Percentiles rank a stretch among this genome's conserved stretches.
phyloP scores from a whole-genome alignment of 2,113 vertebrate genomes.

The Megalops atlanticus region DNA sequence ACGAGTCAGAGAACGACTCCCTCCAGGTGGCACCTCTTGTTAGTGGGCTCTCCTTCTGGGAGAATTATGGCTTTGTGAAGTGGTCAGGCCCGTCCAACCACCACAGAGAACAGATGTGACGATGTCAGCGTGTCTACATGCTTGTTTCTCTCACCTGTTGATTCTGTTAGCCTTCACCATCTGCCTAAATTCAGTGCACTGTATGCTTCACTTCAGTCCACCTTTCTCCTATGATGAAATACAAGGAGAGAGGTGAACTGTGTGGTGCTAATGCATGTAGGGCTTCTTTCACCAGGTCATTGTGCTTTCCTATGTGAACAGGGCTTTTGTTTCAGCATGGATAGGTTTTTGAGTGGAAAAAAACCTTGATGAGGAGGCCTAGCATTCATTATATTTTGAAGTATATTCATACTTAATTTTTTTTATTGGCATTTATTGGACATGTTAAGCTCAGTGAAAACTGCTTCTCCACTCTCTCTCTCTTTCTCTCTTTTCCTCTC shows the following conservation, averaged over 20 bases:
- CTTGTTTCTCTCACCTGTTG: too few species aligned
- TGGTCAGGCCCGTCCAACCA: too few species aligned
- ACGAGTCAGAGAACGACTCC: conserved; percentile 84
- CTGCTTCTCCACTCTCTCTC: neutral
- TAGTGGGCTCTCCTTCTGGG: conserved; percentile 87
- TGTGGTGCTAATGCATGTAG: conserved; percentile 91
- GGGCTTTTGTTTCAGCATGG: conserved; percentile 89
- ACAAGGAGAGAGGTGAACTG: too few species aligned
- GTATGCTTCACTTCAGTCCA: conserved; percentile 93
- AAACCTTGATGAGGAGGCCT: too few species aligned
- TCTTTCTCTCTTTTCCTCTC: neutral
- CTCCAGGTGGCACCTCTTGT: conserved; percentile 93
- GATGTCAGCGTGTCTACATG: too few species aligned
- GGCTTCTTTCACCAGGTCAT: conserved; percentile 92
- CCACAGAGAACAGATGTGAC: too few species aligned
- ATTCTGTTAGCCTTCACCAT: conserved; percentile 97
- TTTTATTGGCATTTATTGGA: too few species aligned
- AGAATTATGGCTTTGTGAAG: conserved; percentile 89
- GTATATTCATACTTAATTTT: too few species aligned
- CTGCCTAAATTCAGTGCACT: conserved; percentile 92
- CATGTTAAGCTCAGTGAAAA: too few species aligned
- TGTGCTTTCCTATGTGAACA: conserved; percentile 87
- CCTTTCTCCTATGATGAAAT: too few species aligned
- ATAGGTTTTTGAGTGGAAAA: too few species aligned
- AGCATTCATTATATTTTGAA: neutral